Percentiles rank a stretch among this genome's conserved stretches.
Evolutionary conservation across 1,140 invertebrate species (phyloP).

Genomic region (Trichonephila clavipes): DNA sequence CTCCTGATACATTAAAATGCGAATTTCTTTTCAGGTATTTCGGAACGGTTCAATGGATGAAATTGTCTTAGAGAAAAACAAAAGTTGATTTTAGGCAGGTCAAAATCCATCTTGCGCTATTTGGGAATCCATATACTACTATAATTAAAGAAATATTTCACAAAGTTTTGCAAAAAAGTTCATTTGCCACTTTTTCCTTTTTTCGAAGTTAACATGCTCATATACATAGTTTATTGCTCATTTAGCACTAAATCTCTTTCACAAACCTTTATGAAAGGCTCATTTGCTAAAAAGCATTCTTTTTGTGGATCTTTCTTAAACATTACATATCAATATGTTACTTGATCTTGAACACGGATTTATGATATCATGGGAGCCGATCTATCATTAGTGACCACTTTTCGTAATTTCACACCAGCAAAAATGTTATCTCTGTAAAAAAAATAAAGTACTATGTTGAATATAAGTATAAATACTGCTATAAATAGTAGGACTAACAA

Average conservation of each 20-base stretch:
- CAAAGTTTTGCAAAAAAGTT: neutral
- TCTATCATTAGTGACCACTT: conserved; percentile 91
- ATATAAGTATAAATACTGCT: neutral
- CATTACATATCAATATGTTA: neutral
- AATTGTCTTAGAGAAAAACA: too few species aligned
- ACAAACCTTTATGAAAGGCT: conserved; percentile 22
- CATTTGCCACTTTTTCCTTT: too few species aligned
- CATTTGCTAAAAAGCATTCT: neutral
- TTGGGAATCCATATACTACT: neutral
- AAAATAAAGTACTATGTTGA: neutral
- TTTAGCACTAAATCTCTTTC: neutral
- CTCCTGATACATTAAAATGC: too few species aligned
- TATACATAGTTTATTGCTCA: neutral
- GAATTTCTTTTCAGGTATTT: too few species aligned
- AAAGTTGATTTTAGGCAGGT: too few species aligned
- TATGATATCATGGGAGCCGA: conserved; percentile 86
- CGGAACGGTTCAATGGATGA: too few species aligned
- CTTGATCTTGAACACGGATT: neutral
- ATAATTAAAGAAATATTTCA: neutral
- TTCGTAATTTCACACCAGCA: conserved; percentile 91
- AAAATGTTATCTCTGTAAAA: conserved; percentile 89
- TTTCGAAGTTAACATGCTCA: neutral
- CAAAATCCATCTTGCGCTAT: neutral
- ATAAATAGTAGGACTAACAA: neutral
- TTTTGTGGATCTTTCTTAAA: neutral